Conservation (phyloP, 1,140 invertebrate genomes). For the Elymnias hypermnestra region DNA sequence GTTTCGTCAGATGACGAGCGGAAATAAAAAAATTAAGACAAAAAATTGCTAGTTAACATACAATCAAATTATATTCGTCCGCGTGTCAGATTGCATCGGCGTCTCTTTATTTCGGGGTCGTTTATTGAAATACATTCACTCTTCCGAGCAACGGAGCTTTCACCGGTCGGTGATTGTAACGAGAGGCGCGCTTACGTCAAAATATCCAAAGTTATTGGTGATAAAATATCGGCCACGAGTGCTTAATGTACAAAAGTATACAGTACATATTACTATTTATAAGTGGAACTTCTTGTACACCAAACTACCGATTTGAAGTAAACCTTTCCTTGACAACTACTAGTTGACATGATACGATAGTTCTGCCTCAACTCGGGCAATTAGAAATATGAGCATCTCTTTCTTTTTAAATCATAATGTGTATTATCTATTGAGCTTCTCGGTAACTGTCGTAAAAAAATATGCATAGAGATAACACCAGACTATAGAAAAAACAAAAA, state of each 20-base stretch:
- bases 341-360: too few relatives aligned
- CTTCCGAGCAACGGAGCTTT: neutral
- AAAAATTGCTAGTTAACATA: neutral
- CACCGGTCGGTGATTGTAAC: neutral
- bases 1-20: neutral
- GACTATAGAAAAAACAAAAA: too few relatives aligned
- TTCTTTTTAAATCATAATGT: too few relatives aligned
- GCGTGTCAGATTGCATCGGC: neutral
- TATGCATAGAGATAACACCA: too few relatives aligned
- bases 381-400: too few relatives aligned
- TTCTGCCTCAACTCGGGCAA: too few relatives aligned
- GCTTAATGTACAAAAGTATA: neutral
- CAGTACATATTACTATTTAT: too few relatives aligned
- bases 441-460: too few relatives aligned
- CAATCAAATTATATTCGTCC: neutral
- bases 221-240: neutral
- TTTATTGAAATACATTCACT: neutral
- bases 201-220: neutral
- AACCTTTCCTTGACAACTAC: too few relatives aligned
- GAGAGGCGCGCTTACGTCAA: neutral
- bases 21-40: neutral
- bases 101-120: neutral
- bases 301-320: too few relatives aligned
- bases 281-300: too few relatives aligned
- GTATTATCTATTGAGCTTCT: too few relatives aligned